Conservation (phyloP, 2,888 invertebrate genomes). For the Agonopterix subpropinquella region DNA sequence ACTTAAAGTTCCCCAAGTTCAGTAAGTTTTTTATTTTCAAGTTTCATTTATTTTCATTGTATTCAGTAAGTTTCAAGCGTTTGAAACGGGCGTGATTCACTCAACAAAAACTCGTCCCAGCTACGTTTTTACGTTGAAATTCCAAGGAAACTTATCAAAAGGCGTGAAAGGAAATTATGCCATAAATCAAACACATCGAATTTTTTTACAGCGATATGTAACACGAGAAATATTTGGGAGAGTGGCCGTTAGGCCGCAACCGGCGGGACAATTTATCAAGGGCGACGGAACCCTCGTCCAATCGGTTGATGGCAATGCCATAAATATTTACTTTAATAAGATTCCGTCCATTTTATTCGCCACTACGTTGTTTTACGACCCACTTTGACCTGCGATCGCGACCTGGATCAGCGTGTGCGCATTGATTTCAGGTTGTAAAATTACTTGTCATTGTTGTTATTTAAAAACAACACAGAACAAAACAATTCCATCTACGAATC, state of each 20-base stretch:
- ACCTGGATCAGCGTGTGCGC: conserved; percentile 51
- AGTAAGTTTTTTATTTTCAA: conserved; percentile 8
- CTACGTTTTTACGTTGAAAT: conserved; percentile 25
- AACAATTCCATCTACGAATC: background rate
- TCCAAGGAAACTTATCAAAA: conserved; percentile 39
- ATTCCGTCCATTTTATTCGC: conserved; percentile 69
- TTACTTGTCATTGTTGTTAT: conserved; percentile 32
- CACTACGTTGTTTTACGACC: conserved; percentile 64
- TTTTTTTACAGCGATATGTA: conserved; percentile 56
- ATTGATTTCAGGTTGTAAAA: conserved; percentile 47
- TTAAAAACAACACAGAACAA: conserved; percentile 1
- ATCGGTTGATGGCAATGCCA: conserved; percentile 72
- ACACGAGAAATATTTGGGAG: conserved; percentile 58
- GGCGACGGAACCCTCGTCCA: conserved; percentile 66
- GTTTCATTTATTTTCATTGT: conserved; percentile 26
- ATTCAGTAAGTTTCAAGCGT: conserved; percentile 8
- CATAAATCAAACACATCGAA: conserved; percentile 60
- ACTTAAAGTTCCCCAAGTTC: conserved; percentile 55
- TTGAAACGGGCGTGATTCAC: conserved; percentile 14
- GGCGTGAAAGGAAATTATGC: conserved; percentile 54
- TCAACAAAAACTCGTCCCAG: conserved; percentile 20
- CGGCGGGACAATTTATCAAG: conserved; percentile 69
- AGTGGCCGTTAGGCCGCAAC: conserved; percentile 57
- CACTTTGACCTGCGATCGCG: conserved; percentile 57
- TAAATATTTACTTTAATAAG: conserved; percentile 76